These are phyloP conservation scores for Microtus pennsylvanicus DNA, from an alignment of 2,113 vertebrate species.

Conservation along the genomic window DNA sequence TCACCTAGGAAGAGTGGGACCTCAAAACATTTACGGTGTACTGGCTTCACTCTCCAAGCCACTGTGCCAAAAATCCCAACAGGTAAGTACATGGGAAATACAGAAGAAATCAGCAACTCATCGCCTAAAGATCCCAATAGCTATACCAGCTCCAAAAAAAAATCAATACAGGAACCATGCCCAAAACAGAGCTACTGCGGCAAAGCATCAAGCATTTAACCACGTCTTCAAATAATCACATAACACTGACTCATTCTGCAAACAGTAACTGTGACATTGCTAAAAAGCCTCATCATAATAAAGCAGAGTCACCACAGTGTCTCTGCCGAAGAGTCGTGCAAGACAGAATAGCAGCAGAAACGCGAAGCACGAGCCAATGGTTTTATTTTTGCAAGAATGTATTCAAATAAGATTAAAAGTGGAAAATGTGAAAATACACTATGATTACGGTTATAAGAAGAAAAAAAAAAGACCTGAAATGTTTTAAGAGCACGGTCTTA, in stretches of 20 bases:
- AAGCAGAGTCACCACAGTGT: not conserved
- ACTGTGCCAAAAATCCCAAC: slow-evolving; percentile 39
- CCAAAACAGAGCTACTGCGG: not conserved
- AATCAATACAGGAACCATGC: slow-evolving; percentile 64
- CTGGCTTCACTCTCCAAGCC: slow-evolving; percentile 40
- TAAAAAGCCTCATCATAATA: slow-evolving; percentile 39
- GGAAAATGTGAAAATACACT: not conserved
- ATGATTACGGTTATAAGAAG: slow-evolving; percentile 11
- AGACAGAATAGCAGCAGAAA: not conserved
- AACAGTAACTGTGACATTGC: not conserved
- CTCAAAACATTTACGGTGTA: not conserved
- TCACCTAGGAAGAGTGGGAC: slow-evolving; percentile 12
- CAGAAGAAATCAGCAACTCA: slow-evolving; percentile 30
- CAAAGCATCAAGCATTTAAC: slow-evolving; percentile 22
- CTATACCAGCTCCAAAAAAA: slow-evolving; percentile 71
- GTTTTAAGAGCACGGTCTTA: slow-evolving; percentile 20
- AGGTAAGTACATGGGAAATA: slow-evolving; percentile 1
- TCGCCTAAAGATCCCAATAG: slow-evolving; percentile 68
- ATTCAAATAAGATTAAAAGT: slow-evolving; percentile 23
- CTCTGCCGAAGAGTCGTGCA: not conserved
- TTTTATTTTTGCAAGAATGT: slow-evolving; percentile 8
- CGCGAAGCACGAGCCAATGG: not conserved
- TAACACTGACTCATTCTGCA: not conserved
- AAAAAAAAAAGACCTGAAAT: not conserved
- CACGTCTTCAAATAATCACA: slow-evolving; percentile 22